Base-by-base conservation (phyloP, 2,888 invertebrate species). In the Caprella mutica region DNA sequence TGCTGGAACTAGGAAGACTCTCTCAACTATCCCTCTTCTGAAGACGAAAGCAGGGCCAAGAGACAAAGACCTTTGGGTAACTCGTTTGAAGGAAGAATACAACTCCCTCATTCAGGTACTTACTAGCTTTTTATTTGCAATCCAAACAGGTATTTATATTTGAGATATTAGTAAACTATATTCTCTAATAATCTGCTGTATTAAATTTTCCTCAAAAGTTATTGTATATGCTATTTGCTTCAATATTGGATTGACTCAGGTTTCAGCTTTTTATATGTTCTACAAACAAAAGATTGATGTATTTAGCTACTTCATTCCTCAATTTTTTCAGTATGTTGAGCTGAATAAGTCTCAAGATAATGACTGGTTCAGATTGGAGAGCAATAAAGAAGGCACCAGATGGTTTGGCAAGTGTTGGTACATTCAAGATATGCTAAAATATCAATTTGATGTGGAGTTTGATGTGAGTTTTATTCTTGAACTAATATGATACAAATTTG, bases 401-500 rank as follows among this genome's bases (percentile, higher is more conserved):
- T 97, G 98, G 98, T 98, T 97, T 72, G 97, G 97, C 29, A 97
- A 94, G 74, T 98, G 97, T 72, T 98, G 98, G 98, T 89, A 86
- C 70, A 87, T 96, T 69, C 93, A 97, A 69, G 88, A 96, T 71
- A 77, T 94, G 52, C 78, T 96, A 30, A 96, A 93, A 74, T 97
- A 96, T 72, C 96, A 97, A 73, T 97, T 97, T 74, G 93, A 94
- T 69, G 80, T 97, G 55, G 94, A 96, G 74, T 97, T 97, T 79
- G 96, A 97, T 76, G 93, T 93, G 76, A 84, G 86, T 80, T n/a
- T n/a, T n/a, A n/a, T n/a, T n/a, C n/a, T n/a, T n/a, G n/a, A n/a
- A n/a, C n/a, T n/a, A n/a, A n/a, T n/a, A n/a, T n/a, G n/a, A n/a
- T n/a, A n/a, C n/a, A n/a, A n/a, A n/a, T n/a, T n/a, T n/a, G n/a